Conservation (phyloP, 2,113 vertebrate genomes). For the Campylomormyrus tamandua region DNA sequence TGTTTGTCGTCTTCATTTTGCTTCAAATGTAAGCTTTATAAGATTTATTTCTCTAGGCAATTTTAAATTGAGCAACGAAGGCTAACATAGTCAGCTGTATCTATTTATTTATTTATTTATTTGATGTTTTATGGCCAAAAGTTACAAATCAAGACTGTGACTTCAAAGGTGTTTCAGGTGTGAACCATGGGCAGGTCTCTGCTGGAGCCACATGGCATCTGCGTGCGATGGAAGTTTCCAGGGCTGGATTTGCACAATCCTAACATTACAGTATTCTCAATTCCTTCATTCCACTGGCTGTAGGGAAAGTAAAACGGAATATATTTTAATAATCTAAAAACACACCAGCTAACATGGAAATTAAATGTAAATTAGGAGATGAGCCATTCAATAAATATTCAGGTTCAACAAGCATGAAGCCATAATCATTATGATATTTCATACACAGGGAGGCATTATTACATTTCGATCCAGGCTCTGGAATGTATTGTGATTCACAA, state of each 20-base stretch:
- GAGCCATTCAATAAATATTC: constrained; percentile 21
- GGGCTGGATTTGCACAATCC: neutral
- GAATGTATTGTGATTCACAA: constrained; percentile 9
- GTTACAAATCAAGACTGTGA: neutral
- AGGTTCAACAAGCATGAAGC: constrained; percentile 2
- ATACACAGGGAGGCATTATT: constrained; percentile 16
- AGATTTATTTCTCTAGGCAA: neutral
- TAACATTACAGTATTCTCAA: neutral
- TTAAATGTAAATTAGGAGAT: constrained; percentile 23
- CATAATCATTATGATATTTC: constrained; percentile 22
- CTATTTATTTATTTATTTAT: neutral
- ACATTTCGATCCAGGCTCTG: constrained; percentile 6
- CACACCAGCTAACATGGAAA: constrained; percentile 15
- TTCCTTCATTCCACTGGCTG: neutral
- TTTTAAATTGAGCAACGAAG: neutral
- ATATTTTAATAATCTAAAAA: constrained; percentile 20
- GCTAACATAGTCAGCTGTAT: neutral
- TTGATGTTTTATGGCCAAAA: neutral
- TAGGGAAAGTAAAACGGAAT: neutral
- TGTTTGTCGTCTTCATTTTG: neutral
- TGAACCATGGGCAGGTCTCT: neutral
- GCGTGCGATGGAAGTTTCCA: neutral
- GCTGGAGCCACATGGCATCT: neutral
- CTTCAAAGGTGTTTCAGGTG: neutral
- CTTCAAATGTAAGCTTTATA: neutral